phyloP scores from a whole-genome alignment of 2,888 invertebrate genomes.

The Phyllotreta striolata region DNA sequence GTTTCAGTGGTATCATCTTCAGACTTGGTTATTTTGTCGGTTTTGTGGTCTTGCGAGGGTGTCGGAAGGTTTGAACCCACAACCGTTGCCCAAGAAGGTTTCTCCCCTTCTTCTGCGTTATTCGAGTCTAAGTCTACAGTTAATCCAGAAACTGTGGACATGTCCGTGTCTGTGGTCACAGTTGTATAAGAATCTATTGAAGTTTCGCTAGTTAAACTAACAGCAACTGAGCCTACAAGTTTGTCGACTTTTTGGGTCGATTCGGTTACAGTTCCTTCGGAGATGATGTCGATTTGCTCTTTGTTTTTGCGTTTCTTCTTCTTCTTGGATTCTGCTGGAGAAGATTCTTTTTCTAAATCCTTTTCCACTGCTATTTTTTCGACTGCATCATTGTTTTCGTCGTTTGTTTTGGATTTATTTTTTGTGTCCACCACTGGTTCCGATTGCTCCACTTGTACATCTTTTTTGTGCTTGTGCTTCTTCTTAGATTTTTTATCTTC shows the following conservation, averaged over 20 bases:
- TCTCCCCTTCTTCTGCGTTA: slow-evolving; percentile 6
- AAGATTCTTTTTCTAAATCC: slow-evolving; percentile 12
- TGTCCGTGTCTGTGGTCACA: slow-evolving; percentile 8
- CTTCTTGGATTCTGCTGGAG: slow-evolving; percentile 12
- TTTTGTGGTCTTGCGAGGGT: slow-evolving; percentile 13
- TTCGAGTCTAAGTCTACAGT: slow-evolving; percentile 9
- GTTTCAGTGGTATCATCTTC: not conserved
- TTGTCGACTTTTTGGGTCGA: not conserved
- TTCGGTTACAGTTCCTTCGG: slow-evolving; percentile 2
- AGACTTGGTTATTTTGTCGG: slow-evolving; percentile 1
- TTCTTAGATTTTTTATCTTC: too few species aligned
- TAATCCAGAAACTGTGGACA: not conserved
- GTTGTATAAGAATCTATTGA: too few species aligned
- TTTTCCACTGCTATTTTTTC: slow-evolving; percentile 3
- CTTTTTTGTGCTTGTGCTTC: too few species aligned
- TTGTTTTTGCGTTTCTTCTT: slow-evolving; percentile 22
- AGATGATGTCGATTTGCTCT: not conserved
- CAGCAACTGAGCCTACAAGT: too few species aligned
- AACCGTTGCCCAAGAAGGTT: slow-evolving; percentile 37
- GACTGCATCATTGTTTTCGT: too few species aligned
- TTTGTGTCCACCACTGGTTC: not conserved
- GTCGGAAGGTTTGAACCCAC: slow-evolving; percentile 33
- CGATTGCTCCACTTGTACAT: too few species aligned
- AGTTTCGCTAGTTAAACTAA: too few species aligned
- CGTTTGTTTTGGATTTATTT: too few species aligned